Conservation (phyloP, 2,888 invertebrate species). For the Drosophila recens region DNA sequence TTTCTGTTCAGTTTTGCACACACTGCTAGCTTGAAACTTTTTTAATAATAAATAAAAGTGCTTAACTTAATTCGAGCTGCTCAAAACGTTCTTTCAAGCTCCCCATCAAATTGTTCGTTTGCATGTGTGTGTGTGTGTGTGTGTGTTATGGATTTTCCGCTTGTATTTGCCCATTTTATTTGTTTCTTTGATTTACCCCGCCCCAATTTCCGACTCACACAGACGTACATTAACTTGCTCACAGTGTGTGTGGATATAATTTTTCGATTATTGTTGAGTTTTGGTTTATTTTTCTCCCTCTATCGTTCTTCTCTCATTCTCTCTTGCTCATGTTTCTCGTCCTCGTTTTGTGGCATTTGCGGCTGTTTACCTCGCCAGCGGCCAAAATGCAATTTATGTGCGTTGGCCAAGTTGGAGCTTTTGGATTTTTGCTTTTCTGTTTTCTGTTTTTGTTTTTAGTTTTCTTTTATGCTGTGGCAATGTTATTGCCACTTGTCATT, state of each 20-base stretch:
- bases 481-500: conserved; percentile 77
- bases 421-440: conserved; percentile 34
- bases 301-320: not conserved
- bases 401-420: conserved; percentile 45
- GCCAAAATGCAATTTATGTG: conserved; percentile 80
- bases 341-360: conserved; percentile 63
- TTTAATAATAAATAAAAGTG: conserved; percentile 82
- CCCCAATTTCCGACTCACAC: conserved; percentile 7
- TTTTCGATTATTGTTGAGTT: conserved; percentile 78
- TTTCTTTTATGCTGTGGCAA: conserved; percentile 42
- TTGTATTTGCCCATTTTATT: conserved; percentile 75
- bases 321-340: conserved; percentile 18
- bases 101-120: conserved; percentile 1
- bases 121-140: conserved; percentile 18
- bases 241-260: conserved; percentile 66
- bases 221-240: conserved; percentile 7
- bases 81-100: conserved; percentile 51
- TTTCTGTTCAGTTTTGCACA: conserved; percentile 30
- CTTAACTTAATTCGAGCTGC: conserved; percentile 78
- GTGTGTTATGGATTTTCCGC: conserved; percentile 57
- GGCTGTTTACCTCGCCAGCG: conserved; percentile 77
- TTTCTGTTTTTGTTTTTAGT: conserved; percentile 28
- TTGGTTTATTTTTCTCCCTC: conserved; percentile 56
- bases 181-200: conserved; percentile 71
- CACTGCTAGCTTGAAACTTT: conserved; percentile 68